These are phyloP conservation scores for Rutilus rutilus DNA, from an alignment of 2,113 vertebrate species.

Conservation along the genomic window DNA sequence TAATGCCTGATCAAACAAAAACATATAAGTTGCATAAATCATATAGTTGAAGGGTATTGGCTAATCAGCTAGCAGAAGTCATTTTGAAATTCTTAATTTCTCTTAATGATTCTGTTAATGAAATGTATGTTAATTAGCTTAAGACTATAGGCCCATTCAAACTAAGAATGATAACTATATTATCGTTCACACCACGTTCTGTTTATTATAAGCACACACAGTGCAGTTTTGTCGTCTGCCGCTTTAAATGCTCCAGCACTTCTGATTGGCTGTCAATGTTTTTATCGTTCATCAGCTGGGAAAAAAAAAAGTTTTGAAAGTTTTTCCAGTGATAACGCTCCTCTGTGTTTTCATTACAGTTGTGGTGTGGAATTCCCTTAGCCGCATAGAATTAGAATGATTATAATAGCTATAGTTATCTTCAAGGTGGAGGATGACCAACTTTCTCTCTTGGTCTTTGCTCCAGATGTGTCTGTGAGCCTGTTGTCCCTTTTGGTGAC, in stretches of 20 bases:
- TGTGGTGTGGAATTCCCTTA: too few species aligned
- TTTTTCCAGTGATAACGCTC: background rate
- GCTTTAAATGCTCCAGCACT: background rate
- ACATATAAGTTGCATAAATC: background rate
- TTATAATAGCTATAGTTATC: too few species aligned
- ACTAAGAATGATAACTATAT: background rate
- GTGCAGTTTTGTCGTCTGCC: background rate
- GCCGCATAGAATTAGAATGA: background rate
- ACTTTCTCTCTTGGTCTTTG: background rate
- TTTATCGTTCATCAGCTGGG: background rate
- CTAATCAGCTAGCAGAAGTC: too few species aligned
- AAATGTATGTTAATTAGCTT: background rate
- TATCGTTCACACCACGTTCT: background rate
- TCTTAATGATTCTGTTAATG: background rate
- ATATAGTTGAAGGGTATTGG: background rate
- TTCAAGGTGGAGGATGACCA: background rate
- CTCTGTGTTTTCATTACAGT: background rate
- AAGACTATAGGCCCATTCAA: background rate
- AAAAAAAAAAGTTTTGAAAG: background rate
- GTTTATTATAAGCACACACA: background rate
- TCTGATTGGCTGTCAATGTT: background rate
- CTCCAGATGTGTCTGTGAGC: constrained; percentile 78
- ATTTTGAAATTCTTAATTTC: too few species aligned
- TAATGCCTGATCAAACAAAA: background rate
- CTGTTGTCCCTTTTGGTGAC: constrained; percentile 80